A percentile compares a stretch with the other conserved stretches of the same genome.
phyloP scores from a whole-genome alignment of 2,113 vertebrate species.

The Crotalus viridis region DNA sequence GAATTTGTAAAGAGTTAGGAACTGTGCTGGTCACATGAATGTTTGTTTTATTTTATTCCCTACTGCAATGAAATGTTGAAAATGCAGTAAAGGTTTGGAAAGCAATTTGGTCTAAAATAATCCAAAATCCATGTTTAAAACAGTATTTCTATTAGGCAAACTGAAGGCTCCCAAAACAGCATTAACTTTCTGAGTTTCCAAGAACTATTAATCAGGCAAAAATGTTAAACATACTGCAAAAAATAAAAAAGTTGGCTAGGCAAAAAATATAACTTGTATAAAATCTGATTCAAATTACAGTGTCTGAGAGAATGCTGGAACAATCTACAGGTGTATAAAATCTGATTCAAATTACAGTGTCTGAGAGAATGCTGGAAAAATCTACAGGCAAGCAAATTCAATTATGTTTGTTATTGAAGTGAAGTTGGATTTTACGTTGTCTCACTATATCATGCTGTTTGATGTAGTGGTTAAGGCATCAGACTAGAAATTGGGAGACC shows the following conservation, averaged over 20 bases:
- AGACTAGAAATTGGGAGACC: background rate
- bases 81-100: background rate
- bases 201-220: background rate
- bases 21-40: background rate
- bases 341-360: background rate
- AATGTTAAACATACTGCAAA: background rate
- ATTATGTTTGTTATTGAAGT: background rate
- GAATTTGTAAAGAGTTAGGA: background rate
- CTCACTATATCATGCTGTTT: background rate
- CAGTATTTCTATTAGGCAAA: background rate
- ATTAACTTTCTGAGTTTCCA: background rate
- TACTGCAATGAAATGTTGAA: constrained; percentile 22
- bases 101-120: constrained; percentile 25
- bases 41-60: background rate
- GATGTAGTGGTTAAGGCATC: background rate
- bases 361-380: background rate
- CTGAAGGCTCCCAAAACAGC: background rate
- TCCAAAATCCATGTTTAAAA: background rate
- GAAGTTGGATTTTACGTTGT: background rate
- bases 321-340: background rate
- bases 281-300: background rate
- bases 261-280: background rate
- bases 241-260: background rate
- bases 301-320: background rate
- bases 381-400: background rate